phyloP scores from a whole-genome alignment of 1,140 invertebrate species.

The Hypsibius dujardini region DNA sequence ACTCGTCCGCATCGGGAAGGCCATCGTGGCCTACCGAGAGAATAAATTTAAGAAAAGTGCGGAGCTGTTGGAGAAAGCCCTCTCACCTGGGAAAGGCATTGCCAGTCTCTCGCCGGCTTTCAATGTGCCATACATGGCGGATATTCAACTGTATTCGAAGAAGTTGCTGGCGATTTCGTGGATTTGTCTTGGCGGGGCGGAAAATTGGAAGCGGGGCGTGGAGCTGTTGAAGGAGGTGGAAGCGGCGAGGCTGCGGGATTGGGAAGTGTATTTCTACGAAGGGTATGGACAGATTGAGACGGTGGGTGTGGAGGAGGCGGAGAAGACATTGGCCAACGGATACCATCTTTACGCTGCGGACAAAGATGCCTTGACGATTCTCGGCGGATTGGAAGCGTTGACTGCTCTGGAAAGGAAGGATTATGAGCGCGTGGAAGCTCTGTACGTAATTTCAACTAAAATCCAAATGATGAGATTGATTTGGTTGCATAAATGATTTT shows the following conservation, averaged over 20 bases:
- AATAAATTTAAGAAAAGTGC: not conserved
- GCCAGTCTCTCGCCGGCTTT: not conserved
- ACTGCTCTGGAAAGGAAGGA: not conserved
- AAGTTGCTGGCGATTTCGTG: too few relatives aligned
- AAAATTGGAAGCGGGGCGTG: too few relatives aligned
- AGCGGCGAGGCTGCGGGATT: not conserved
- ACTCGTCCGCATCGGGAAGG: not conserved
- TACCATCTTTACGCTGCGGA: not conserved
- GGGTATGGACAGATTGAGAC: not conserved
- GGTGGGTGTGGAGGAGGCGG: not conserved
- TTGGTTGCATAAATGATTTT: too few relatives aligned
- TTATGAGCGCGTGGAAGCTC: not conserved
- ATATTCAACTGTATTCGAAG: too few relatives aligned
- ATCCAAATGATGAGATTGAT: too few relatives aligned
- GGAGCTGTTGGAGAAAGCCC: not conserved
- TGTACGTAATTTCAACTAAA: not conserved
- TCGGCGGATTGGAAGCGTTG: not conserved
- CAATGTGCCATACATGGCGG: too few relatives aligned
- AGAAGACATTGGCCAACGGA: not conserved
- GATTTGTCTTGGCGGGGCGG: too few relatives aligned
- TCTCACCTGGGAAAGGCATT: not conserved
- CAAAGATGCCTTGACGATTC: not conserved
- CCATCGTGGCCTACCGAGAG: not conserved
- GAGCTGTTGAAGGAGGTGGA: constrained; percentile 5
- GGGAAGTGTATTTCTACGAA: not conserved